These are phyloP conservation scores for Trichonephila clavata DNA, from an alignment of 1,140 invertebrate genomes.

Conservation along the genomic window DNA sequence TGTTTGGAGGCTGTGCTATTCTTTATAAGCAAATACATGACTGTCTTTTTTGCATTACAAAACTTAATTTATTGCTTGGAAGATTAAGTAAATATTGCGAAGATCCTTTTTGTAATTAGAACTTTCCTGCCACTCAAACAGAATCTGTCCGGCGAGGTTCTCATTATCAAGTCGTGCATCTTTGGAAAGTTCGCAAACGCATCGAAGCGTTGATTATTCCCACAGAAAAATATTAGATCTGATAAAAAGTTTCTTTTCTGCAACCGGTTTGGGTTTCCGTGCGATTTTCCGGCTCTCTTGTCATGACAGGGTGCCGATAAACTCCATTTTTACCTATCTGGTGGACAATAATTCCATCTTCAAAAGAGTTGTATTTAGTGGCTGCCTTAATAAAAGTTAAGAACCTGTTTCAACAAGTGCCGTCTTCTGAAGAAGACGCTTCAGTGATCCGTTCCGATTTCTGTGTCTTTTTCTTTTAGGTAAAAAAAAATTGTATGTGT, in stretches of 20 bases:
- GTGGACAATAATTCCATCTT: slow-evolving; percentile 40
- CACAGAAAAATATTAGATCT: slow-evolving; percentile 21
- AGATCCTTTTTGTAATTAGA: not conserved
- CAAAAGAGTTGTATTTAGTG: slow-evolving; percentile 13
- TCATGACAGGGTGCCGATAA: not conserved
- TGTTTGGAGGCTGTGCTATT: too few relatives aligned
- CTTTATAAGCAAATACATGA: not conserved
- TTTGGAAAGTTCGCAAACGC: not conserved
- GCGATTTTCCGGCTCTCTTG: not conserved
- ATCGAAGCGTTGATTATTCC: slow-evolving; percentile 20
- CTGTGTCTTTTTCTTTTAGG: not conserved
- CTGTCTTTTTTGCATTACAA: not conserved
- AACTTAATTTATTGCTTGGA: not conserved
- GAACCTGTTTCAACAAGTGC: not conserved
- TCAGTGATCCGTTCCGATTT: not conserved
- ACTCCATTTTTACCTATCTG: not conserved
- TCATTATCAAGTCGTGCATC: not conserved
- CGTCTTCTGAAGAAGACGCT: not conserved
- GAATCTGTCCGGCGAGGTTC: not conserved
- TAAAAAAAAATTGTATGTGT: too few relatives aligned
- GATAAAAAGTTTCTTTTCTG: slow-evolving; percentile 19
- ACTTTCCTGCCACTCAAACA: not conserved
- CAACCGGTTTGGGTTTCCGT: slow-evolving; percentile 7
- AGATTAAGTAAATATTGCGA: not conserved
- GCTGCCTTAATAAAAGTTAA: slow-evolving; percentile 7